Evolutionary conservation across 2,113 vertebrate species (phyloP), one percentile per base, ranked within the genome.

Genomic region (Indri indri): DNA sequence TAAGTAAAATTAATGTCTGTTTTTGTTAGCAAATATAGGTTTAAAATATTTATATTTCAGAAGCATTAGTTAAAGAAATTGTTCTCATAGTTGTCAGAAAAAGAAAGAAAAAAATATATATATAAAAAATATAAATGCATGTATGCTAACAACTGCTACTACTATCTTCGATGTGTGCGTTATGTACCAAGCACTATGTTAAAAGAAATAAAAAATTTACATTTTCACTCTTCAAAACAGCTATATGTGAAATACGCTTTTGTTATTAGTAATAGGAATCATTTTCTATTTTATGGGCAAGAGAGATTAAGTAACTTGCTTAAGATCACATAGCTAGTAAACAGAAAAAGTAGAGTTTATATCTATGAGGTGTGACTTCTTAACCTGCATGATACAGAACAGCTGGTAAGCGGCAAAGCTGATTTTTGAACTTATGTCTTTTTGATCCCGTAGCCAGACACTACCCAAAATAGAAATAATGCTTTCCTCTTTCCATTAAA

Each of bases 41-140:
- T 94, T 96, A 71, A 90, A 89, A 54, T 94, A 66, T 54, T 88
- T 87, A 45, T 61, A 79, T 85, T 89, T 87, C 71, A 87, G 68
- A 92, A 91, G 25, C 8, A 37, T n/a, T n/a, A n/a, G n/a, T 92
- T 79, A 52, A 61, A 81, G 47, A 97, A 59, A 88, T 90, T 63
- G 6, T 57, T 80, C 25, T 93, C 10, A 2, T 97, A 40, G 8
- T 52, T 8, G 34, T 73, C 89, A 71, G 30, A 50, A 90, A 80
- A 73, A 45, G 30, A 52, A 52, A 52, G 20, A 11, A 30, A 76
- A 45, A 27, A 8, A 47, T 1, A 20, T 57, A 57, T 37, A 45
- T 0, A 14, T 34, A n/a, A n/a, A n/a, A 79, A 73, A 61, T 70
- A n/a, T 7, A 74, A 42, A 27, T 59, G 18, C 76, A 17, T 54